Conservation (phyloP, 1,140 invertebrate species). For the Stenopsyche tienmushanensis region DNA sequence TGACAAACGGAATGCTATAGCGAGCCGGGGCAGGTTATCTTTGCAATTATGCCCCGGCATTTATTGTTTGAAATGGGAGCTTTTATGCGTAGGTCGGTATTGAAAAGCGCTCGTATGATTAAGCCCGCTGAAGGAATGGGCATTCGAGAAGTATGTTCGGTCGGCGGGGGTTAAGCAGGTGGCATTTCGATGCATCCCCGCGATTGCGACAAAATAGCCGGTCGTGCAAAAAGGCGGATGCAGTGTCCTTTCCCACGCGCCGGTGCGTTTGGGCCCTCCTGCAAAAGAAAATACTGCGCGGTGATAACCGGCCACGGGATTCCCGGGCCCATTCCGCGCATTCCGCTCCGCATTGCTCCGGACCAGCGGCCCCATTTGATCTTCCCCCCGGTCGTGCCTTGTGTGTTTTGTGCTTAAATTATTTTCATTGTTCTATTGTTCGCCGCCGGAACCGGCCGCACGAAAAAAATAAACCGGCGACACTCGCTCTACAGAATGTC, state of each 20-base stretch:
- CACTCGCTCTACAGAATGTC: neutral
- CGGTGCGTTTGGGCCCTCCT: neutral
- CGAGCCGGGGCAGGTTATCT: too few relatives aligned
- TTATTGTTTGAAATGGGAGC: too few relatives aligned
- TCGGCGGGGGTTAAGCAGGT: neutral
- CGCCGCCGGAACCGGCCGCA: neutral
- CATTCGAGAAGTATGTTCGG: too few relatives aligned
- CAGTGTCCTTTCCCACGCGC: constrained; percentile 33
- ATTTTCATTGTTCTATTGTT: constrained; percentile 43
- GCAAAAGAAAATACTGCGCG: constrained; percentile 23
- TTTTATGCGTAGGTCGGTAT: too few relatives aligned
- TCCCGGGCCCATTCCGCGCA: constrained; percentile 35
- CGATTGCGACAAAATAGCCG: neutral
- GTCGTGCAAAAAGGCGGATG: constrained; percentile 7
- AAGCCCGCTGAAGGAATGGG: neutral
- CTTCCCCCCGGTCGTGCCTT: constrained; percentile 11
- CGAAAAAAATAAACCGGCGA: neutral
- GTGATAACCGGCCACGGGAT: constrained; percentile 32
- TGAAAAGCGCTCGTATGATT: too few relatives aligned
- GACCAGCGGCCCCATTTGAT: constrained; percentile 38
- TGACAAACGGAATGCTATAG: too few relatives aligned
- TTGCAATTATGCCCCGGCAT: too few relatives aligned
- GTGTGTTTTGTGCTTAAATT: constrained; percentile 40
- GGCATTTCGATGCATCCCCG: neutral
- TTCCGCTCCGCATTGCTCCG: constrained; percentile 36